Conservation (phyloP, 2,888 invertebrate genomes). For the Tortricodes alternella region DNA sequence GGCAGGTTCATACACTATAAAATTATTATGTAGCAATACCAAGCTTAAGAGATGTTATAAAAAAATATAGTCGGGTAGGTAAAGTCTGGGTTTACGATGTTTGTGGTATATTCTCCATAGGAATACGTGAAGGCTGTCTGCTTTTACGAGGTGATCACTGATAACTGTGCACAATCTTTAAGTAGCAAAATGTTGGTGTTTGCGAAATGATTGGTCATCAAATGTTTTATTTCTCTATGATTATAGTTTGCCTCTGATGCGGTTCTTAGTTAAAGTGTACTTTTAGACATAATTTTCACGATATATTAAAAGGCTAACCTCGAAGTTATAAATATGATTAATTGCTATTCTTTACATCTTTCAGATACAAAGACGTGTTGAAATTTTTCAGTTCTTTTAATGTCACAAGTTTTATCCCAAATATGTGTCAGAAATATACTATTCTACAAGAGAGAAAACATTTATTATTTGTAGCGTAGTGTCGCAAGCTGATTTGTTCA, state of each 20-base stretch:
- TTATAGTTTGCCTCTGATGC: conserved; percentile 8
- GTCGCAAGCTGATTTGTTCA: no score
- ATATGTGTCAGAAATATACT: no score
- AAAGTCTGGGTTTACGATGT: not conserved
- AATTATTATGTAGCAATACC: not conserved
- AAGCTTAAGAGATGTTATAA: not conserved
- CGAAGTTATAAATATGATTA: no score
- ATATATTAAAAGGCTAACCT: no score
- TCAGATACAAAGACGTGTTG: no score
- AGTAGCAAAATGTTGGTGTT: conserved; percentile 21
- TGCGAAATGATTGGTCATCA: conserved; percentile 23
- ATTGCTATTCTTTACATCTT: no score
- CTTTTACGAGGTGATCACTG: conserved; percentile 27
- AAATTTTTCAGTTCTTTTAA: no score
- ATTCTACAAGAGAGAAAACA: no score
- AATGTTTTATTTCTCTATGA: conserved; percentile 16
- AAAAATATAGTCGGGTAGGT: not conserved
- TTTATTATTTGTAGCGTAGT: no score
- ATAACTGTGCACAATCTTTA: conserved; percentile 15
- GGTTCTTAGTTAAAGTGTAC: no score
- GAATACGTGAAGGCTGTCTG: conserved; percentile 1
- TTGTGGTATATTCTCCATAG: conserved; percentile 2
- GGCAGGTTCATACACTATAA: not conserved
- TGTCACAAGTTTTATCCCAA: no score
- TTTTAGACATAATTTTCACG: no score